Conservation (phyloP, 2,797 vertebrate genomes). For the Crocodylus rhombifer region DNA sequence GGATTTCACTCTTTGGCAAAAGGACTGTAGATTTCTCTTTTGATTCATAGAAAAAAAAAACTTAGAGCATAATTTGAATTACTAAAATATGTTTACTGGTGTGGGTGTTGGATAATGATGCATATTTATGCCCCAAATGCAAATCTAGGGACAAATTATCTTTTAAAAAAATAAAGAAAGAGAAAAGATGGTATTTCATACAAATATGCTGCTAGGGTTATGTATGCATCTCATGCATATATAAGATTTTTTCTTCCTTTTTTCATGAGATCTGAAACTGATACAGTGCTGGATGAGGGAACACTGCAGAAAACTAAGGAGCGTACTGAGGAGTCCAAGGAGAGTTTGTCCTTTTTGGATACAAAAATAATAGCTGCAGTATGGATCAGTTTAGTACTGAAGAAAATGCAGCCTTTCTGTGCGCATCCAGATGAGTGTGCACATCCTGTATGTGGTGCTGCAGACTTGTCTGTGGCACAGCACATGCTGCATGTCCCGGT, state of each 20-base stretch:
- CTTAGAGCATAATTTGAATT: slow-evolving; percentile 52
- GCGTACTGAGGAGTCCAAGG: slow-evolving; percentile 1
- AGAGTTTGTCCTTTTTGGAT: neutral
- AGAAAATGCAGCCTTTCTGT: neutral
- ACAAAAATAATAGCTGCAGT: neutral
- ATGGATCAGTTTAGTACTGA: neutral
- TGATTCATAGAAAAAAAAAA: slow-evolving; percentile 46
- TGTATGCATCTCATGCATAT: neutral
- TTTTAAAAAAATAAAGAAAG: neutral
- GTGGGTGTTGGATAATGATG: slow-evolving; percentile 3
- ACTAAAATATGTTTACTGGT: neutral
- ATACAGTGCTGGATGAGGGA: neutral
- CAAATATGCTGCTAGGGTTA: slow-evolving; percentile 8
- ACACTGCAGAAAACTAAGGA: neutral
- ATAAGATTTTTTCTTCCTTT: neutral
- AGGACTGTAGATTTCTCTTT: slow-evolving; percentile 52
- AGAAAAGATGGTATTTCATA: neutral
- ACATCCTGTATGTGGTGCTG: no score
- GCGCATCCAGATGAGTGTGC: no score
- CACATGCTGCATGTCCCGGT: no score
- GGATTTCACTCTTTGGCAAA: slow-evolving; percentile 43
- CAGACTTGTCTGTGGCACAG: no score
- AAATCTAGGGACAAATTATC: slow-evolving; percentile 28
- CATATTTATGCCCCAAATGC: slow-evolving; percentile 23
- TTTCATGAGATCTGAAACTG: neutral